Evolutionary conservation across 2,888 invertebrate genomes (phyloP).

Genomic region (Calameuta idolon): DNA sequence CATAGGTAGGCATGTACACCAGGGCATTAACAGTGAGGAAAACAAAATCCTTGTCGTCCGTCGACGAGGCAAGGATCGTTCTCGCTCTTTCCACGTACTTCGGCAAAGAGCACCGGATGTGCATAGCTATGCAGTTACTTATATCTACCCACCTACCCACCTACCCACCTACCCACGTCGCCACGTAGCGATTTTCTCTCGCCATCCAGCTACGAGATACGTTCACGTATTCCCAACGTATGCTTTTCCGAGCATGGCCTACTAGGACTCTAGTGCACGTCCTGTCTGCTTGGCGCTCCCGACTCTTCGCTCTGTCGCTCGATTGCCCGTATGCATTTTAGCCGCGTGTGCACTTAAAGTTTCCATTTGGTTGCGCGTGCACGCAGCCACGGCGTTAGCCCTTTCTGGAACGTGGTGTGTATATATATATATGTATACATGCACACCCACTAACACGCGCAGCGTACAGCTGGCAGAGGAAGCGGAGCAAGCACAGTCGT

Average conservation of each 20-base stretch:
- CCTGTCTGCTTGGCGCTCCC: neutral
- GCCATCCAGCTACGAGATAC: neutral
- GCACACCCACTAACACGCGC: too few relatives aligned
- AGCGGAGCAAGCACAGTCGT: neutral
- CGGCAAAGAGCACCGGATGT: neutral
- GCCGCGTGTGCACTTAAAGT: slow-evolving; percentile 49
- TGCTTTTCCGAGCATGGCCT: neutral
- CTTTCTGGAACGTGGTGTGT: neutral
- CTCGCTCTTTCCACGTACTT: neutral
- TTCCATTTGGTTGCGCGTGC: slow-evolving; percentile 48
- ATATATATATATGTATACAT: too few relatives aligned
- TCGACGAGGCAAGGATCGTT: neutral
- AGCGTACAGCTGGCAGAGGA: neutral
- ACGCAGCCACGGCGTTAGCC: slow-evolving; percentile 38
- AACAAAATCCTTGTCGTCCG: slow-evolving; percentile 1
- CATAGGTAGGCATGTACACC: neutral
- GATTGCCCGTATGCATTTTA: slow-evolving; percentile 31
- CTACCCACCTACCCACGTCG: neutral
- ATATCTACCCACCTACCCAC: neutral
- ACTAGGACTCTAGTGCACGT: neutral
- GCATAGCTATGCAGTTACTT: neutral
- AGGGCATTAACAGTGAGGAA: neutral
- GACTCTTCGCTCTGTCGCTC: neutral
- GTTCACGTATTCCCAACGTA: neutral
- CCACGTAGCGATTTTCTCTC: neutral